Base-by-base conservation (phyloP, 2,888 invertebrate genomes). In the Brenthis ino region DNA sequence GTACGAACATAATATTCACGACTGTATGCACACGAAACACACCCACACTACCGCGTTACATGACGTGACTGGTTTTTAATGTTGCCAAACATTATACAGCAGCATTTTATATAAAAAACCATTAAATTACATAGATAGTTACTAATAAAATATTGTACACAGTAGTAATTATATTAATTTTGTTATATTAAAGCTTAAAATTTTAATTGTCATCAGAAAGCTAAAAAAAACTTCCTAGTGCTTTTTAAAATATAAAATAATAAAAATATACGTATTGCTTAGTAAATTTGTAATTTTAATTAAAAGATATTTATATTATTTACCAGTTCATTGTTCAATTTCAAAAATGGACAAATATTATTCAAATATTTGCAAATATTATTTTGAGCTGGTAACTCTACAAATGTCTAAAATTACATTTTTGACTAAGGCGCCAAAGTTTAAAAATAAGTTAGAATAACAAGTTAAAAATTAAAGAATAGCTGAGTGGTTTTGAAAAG, bases 41-140 rank as follows among this genome's bases (percentile, higher is more conserved):
- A 88, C 87, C 77, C 87, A 88, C 88, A 88, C 89, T 82, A 83
- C 80, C 77, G 79, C 74, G 73, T 71, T 75, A 71, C 67, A 76
- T 82, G 86, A 86, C 86, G 82, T 87, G 86, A 85, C 87, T 84
- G 79, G 82, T 82, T 82, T 77, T 16, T 37, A 67, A 64, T 68
- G 72, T 67, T 74, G 67, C 73, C 54, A 72, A 54, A 11, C 11
- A 11, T 43, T 43, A 11, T 43, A 8, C 37, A 11, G 11, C 37
- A 2, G 11, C 37, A 43, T 43, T 43, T 43, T 43, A 43, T 43
- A 0, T 43, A 11, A 43, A 43, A 11, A 43, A 11, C 20, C 20
- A 11, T 11, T 11, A 43, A 11, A 43, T 11, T 11, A 43, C 11
- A 11, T 43, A 43, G 11, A 43, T 37, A 54, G 28, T 1, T 20